A percentile compares a stretch with the other conserved stretches of the same genome.
Evolutionary conservation across 2,888 invertebrate species (phyloP).

Genomic region (Drosophila mayaguana): DNA sequence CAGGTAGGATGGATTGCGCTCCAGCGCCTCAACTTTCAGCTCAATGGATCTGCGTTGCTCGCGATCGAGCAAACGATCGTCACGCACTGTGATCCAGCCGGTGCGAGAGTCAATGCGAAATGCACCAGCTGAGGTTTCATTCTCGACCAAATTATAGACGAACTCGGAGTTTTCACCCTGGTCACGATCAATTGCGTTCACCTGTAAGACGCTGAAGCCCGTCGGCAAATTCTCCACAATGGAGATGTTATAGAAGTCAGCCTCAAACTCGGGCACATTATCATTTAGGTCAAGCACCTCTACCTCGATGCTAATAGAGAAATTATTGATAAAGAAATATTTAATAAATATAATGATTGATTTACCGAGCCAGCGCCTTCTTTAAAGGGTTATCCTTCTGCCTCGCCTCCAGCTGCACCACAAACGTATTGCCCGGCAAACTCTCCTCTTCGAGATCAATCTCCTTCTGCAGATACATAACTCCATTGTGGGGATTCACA

Average conservation of each 20-base stretch:
- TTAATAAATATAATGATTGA: neutral
- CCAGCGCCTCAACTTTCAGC: constrained; percentile 92
- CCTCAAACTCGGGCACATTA: constrained; percentile 94
- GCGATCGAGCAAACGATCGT: constrained; percentile 91
- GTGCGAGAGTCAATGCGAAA: constrained; percentile 92
- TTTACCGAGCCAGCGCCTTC: constrained; percentile 88
- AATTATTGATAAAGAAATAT: neutral
- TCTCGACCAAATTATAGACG: constrained; percentile 88
- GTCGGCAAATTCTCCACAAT: constrained; percentile 96
- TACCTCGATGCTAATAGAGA: constrained; percentile 73
- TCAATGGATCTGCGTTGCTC: constrained; percentile 90
- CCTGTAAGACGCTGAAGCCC: constrained; percentile 87
- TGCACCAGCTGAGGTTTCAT: constrained; percentile 89
- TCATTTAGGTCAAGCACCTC: constrained; percentile 88
- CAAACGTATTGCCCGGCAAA: constrained; percentile 91
- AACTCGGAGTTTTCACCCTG: constrained; percentile 95
- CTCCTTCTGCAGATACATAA: constrained; percentile 91
- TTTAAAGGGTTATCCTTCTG: constrained; percentile 92
- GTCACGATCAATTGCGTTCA: constrained; percentile 92
- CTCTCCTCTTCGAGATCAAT: constrained; percentile 92
- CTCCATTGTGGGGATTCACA: constrained; percentile 90
- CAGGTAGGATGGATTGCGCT: constrained; percentile 88
- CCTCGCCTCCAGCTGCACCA: constrained; percentile 91
- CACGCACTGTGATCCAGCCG: constrained; percentile 94
- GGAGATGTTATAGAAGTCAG: constrained; percentile 95